These are phyloP conservation scores for Phataginus tetradactyla DNA, from an alignment of 2,797 vertebrate species.

Conservation along the genomic window DNA sequence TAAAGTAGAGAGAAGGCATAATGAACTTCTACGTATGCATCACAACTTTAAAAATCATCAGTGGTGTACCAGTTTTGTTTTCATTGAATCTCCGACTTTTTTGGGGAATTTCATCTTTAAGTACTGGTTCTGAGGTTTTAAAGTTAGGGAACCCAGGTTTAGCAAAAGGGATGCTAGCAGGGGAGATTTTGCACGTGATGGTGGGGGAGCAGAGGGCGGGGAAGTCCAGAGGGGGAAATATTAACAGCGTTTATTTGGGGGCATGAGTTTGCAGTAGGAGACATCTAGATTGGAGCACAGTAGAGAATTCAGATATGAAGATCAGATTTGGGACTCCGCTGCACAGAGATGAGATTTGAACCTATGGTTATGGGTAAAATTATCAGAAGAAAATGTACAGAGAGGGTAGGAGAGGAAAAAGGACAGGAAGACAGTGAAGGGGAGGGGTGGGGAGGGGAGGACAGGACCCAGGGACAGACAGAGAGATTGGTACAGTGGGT, in stretches of 20 bases:
- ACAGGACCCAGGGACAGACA: neutral
- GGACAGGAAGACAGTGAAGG: neutral
- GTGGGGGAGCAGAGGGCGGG: accelerated
- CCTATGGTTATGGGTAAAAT: neutral
- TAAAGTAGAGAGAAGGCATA: neutral
- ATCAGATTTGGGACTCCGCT: neutral
- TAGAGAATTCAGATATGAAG: neutral
- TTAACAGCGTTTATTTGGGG: neutral
- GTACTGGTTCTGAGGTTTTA: neutral
- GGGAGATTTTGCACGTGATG: neutral
- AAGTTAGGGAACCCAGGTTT: neutral
- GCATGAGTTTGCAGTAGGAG: neutral
- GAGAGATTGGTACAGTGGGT: no score
- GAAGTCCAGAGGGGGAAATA: accelerated
- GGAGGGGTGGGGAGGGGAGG: neutral
- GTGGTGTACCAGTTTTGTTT: neutral
- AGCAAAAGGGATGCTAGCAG: neutral
- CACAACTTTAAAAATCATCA: neutral
- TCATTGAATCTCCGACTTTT: neutral
- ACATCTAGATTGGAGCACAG: neutral
- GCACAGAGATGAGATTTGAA: neutral
- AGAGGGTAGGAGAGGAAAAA: neutral
- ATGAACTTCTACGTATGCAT: neutral
- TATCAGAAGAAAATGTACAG: neutral
- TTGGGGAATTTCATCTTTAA: neutral